These are phyloP conservation scores for Microcaecilia unicolor DNA, from an alignment of 2,797 vertebrate genomes.

Conservation along the genomic window DNA sequence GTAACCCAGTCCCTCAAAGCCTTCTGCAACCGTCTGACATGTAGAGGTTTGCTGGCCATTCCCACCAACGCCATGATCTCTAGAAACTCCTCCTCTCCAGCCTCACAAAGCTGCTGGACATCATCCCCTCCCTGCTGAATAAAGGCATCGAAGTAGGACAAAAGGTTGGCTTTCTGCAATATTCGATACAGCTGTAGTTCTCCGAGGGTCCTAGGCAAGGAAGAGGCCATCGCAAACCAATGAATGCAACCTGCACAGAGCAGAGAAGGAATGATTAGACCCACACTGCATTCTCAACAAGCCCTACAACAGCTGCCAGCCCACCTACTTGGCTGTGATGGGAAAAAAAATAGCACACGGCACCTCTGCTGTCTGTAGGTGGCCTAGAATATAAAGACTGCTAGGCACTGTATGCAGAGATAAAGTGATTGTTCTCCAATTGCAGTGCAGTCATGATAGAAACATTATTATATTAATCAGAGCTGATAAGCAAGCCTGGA, in stretches of 20 bases:
- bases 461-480: no score
- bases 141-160: slow-evolving; percentile 97
- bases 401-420: no score
- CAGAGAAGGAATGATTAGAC: not conserved
- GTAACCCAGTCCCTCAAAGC: slow-evolving; percentile 95
- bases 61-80: slow-evolving; percentile 98
- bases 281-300: slow-evolving; percentile 21
- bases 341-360: no score
- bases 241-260: slow-evolving; percentile 29
- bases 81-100: slow-evolving; percentile 94
- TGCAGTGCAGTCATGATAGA: no score
- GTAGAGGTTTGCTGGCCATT: slow-evolving; percentile 96
- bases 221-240: slow-evolving; percentile 79
- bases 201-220: slow-evolving; percentile 90
- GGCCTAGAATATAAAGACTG: no score
- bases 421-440: no score
- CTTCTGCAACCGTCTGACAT: slow-evolving; percentile 91
- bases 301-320: slow-evolving; percentile 55
- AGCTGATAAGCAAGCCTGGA: no score
- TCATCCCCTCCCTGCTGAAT: slow-evolving; percentile 97
- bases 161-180: slow-evolving; percentile 89
- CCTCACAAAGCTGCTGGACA: slow-evolving; percentile 95
- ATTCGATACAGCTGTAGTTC: slow-evolving; percentile 95
- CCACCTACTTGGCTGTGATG: slow-evolving; percentile 44
- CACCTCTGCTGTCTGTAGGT: no score